Evolutionary conservation across 64 coral and sea anemone species (phyloP).

Genomic region (Orbicella faveolata): DNA sequence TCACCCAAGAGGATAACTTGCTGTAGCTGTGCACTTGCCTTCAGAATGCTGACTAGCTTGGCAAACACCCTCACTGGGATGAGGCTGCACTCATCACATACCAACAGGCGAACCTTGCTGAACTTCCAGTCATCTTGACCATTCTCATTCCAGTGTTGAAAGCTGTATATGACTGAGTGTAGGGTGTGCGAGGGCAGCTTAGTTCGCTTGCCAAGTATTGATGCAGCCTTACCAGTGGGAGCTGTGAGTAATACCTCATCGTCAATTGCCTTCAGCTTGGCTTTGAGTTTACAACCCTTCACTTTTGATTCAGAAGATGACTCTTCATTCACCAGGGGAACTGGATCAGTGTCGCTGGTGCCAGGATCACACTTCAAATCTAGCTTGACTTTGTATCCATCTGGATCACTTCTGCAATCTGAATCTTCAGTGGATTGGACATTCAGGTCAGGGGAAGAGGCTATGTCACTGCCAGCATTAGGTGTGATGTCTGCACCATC

Average conservation of each 20-base stretch:
- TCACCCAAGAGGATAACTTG: conserved; percentile 63
- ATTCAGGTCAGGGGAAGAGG: background rate
- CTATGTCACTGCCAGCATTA: background rate
- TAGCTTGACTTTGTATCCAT: background rate
- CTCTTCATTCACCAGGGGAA: background rate
- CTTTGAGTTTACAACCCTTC: background rate
- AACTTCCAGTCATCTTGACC: conserved; percentile 33
- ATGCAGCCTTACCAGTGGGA: conserved; percentile 68
- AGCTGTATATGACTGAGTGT: conserved; percentile 66
- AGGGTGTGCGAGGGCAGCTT: conserved; percentile 27
- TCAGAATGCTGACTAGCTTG: conserved; percentile 27
- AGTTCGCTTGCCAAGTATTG: conserved; percentile 51
- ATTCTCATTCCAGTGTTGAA: background rate
- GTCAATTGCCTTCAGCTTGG: background rate
- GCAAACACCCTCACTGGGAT: conserved; percentile 52
- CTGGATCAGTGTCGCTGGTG: background rate
- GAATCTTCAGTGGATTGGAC: background rate
- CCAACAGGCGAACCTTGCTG: conserved; percentile 24
- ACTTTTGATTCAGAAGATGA: background rate
- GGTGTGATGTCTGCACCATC: background rate
- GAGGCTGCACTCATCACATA: conserved; percentile 77
- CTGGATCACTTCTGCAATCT: background rate
- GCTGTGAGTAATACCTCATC: conserved; percentile 57
- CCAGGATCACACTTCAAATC: background rate
- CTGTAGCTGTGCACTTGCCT: conserved; percentile 6